Conservation (phyloP, 2,888 invertebrate species). For the Myopa testacea region DNA sequence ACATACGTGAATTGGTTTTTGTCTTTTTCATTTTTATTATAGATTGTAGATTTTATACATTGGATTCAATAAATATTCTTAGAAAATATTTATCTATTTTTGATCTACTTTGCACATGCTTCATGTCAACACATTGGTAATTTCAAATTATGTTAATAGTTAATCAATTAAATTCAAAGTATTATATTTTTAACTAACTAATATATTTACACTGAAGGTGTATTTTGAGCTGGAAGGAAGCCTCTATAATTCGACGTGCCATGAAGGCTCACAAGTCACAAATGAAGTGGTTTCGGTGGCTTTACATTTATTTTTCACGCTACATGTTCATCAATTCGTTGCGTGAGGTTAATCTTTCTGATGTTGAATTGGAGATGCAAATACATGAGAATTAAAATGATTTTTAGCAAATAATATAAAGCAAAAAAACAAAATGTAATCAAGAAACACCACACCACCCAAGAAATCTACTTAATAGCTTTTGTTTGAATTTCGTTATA, state of each 20-base stretch:
- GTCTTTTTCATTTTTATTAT: slow-evolving; percentile 60
- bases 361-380: slow-evolving; percentile 81
- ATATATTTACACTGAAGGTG: slow-evolving; percentile 70
- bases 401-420: slow-evolving; percentile 1
- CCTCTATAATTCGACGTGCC: slow-evolving; percentile 75
- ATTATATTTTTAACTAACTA: slow-evolving; percentile 24
- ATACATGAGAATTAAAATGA: slow-evolving; percentile 70
- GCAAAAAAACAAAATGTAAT: slow-evolving; percentile 30
- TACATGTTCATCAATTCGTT: slow-evolving; percentile 93
- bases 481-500: slow-evolving; percentile 37
- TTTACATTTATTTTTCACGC: slow-evolving; percentile 90
- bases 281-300: slow-evolving; percentile 91
- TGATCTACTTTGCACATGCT: slow-evolving; percentile 84
- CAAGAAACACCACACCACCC: slow-evolving; percentile 14
- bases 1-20: slow-evolving; percentile 38
- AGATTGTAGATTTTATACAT: slow-evolving; percentile 85
- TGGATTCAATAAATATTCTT: slow-evolving; percentile 86
- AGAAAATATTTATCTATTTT: slow-evolving; percentile 88
- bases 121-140: slow-evolving; percentile 83
- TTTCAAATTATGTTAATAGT: slow-evolving; percentile 25
- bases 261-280: slow-evolving; percentile 93
- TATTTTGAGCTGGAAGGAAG: slow-evolving; percentile 75
- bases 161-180: slow-evolving; percentile 12
- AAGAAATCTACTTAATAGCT: slow-evolving; percentile 36
- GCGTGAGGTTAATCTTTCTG: slow-evolving; percentile 78